Base-by-base conservation (phyloP, 2,888 invertebrate genomes). In the Drosophila multiciliata region DNA sequence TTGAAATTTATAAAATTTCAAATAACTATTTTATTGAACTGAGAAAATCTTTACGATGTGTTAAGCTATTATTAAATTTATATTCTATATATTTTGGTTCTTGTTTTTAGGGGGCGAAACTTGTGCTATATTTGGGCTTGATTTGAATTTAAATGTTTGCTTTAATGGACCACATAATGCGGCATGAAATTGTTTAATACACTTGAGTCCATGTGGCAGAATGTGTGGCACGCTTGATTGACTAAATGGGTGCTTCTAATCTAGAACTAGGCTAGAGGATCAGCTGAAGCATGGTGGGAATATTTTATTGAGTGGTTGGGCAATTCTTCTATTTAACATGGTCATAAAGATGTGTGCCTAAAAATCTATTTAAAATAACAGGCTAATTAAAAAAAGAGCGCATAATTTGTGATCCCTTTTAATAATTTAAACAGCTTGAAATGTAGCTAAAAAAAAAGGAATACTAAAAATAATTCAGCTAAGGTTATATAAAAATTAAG, bases 11-110 rank as follows among this genome's bases (percentile, higher is more conserved):
- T 4, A 50, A 67, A 63, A 66, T 38, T 38, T 17, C 23, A 11
- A 61, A 55, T 50, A 66, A 57, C 40, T 38, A 69, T 77, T 66
- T 72, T 81, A 77, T 83, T 77, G 62, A 63, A 57, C 73, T 59
- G 90, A 65, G 86, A 85, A 89, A 78, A 88, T 75, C 73, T 85
- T 85, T 83, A 85, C 66, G 90, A 85, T 66, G 76, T 85, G 85
- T 80, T 75, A 85, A 83, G 80, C 87, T 66, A 80, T 87, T 85
- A 73, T 70, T 53, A 54, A 74, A 75, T 65, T 71, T 66, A 50
- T 54, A 48, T 59, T 53, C 52, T 57, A 45, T 38, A 45, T 38
- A 33, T 40, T 67, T 65, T 54, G 64, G 33, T 49, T 54, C 48
- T 52, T 59, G n/a, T 45, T 66, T 17, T 65, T 29, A 32, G 36